A percentile compares a stretch with the other conserved stretches of the same genome.
Evolutionary conservation across 2,113 vertebrate genomes (phyloP).

Genomic region (Vanacampus margaritifer): DNA sequence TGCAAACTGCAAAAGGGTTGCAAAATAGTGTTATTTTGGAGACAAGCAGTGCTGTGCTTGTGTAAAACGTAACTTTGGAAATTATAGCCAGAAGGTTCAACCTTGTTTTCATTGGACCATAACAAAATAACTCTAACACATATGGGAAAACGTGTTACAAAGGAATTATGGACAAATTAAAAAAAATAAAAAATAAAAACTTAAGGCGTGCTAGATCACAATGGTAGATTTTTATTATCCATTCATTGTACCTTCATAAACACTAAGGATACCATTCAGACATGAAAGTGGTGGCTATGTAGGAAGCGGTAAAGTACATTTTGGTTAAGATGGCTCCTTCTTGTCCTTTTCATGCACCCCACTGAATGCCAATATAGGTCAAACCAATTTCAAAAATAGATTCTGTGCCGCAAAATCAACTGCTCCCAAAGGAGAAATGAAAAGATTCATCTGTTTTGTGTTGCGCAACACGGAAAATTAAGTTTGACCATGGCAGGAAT

Average conservation of each 20-base stretch:
- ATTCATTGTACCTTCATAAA: not conserved
- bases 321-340: not conserved
- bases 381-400: not conserved
- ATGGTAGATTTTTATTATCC: no score
- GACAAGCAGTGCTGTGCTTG: no score
- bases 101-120: no score
- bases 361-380: not conserved
- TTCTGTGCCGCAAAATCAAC: not conserved
- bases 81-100: no score
- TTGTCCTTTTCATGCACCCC: not conserved
- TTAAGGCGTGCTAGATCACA: no score
- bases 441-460: not conserved
- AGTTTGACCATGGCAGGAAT: not conserved
- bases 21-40: no score
- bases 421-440: not conserved
- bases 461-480: not conserved
- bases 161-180: no score
- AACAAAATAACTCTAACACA: no score
- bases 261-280: not conserved
- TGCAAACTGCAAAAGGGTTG: slow-evolving; percentile 79
- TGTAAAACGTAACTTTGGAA: no score
- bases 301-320: not conserved
- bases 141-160: no score
- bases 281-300: not conserved
- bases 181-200: no score